Base-by-base conservation (phyloP, 2,888 invertebrate genomes). In the Octonoba sinensis region DNA sequence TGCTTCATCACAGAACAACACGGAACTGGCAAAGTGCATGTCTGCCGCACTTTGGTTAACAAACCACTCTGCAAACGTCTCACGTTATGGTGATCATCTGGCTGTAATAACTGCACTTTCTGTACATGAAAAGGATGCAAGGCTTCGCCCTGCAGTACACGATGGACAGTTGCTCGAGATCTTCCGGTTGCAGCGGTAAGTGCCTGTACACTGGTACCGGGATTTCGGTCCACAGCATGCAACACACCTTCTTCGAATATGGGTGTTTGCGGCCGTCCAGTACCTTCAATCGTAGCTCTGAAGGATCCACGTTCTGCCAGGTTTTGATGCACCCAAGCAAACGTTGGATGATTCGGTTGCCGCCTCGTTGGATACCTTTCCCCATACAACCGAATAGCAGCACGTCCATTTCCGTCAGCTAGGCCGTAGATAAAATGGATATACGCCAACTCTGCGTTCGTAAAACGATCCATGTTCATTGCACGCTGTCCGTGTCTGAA, bases 111-210 rank as follows among this genome's bases (percentile, higher is more conserved):
- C 20, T 47, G 47, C 47, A 47, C 12, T 47, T 15, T 47, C 47
- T 70, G 27, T 15, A 70, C 16, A 70, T 44, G n/a, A n/a, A n/a
- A n/a, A n/a, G n/a, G n/a, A n/a, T n/a, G 70, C 22, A 59, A 70
- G 24, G 1, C 46, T 57, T 59, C 11, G 22, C 22, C 22, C 18
- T 56, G 8, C 36, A n/a, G 20, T n/a, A 54, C 18, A 56, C 46
- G 2, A 15, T 22, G 22, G 27, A n/a, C n/a, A n/a, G n/a, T n/a
- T n/a, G n/a, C n/a, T n/a, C n/a, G n/a, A n/a, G n/a, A n/a, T n/a
- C n/a, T n/a, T n/a, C n/a, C n/a, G n/a, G n/a, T n/a, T n/a, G n/a
- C n/a, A 70, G 0, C 4, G 22, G 57, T 16, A 59, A 22, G 20
- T 12, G 27, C 36, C 15, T 1, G 18, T 62, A 62, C 49, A 49